Base-by-base conservation (phyloP, 2,797 vertebrate species). In the Lutjanus campechanus region DNA sequence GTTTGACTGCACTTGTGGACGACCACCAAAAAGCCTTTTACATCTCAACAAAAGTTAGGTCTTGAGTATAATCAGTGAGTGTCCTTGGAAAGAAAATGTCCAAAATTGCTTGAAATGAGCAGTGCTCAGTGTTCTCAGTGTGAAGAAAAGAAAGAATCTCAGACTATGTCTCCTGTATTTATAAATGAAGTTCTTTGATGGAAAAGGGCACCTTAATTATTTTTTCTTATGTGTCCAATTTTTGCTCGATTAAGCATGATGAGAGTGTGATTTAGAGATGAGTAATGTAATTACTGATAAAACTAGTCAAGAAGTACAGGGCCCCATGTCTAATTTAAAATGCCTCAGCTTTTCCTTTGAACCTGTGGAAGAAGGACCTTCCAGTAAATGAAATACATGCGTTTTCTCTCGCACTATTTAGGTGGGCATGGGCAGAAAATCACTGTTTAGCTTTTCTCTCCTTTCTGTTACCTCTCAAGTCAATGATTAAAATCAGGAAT, bases 271-370 rank as follows among this genome's bases (percentile, higher is more conserved):
- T 94, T 91, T 83, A 64, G 83, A 90, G 88, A 92, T 84, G 84
- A 91, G 85, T 90, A 89, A 85, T 80, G 89, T 90, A 94, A 94
- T 94, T 93, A 93, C 93, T 91, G 92, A 93, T 93, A 94, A 93
- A 93, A 90, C 82, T 83, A 74, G 86, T 89, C 78, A 79, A 85
- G 83, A 90, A 85, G 90, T 86, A 81, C 81, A 41, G 75, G 84
- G 71, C 51, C 67, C 69, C 74, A 40, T 81, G 76, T 89, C 87
- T 93, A 77, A 92, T 94, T 95, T 92, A 81, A 91, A 92, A 89
- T 71, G 74, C 76, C 81, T 91, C 82, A 22, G 85, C 77, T 76
- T 85, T 86, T 89, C 80, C 86, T 93, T 95, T 94, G 86, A 95
- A 91, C 85, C 59, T 77, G 59, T 53, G 53, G 59, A 56, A 69